Conservation (phyloP, 2,797 vertebrate species). For the Cichlasoma orientale region DNA sequence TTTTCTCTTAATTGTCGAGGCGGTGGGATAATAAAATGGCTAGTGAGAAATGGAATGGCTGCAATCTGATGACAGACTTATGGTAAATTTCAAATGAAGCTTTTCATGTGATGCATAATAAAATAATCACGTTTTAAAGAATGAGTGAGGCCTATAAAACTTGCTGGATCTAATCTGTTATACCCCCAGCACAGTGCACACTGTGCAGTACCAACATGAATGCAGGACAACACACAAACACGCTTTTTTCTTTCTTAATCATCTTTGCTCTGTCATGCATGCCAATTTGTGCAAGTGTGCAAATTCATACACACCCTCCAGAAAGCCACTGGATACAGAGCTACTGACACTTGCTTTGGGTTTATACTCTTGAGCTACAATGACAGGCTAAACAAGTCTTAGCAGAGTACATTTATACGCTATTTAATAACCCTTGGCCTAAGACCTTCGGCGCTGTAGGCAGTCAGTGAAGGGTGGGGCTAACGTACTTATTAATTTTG, state of each 20-base stretch:
- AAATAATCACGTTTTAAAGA: conserved; percentile 55
- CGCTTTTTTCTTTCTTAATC: conserved; percentile 14
- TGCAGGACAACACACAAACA: conserved; percentile 6
- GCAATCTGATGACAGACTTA: conserved; percentile 69
- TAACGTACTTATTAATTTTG: conserved; percentile 53
- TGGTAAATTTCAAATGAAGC: conserved; percentile 57
- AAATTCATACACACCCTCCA: conserved; percentile 8
- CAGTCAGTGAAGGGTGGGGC: conserved; percentile 71
- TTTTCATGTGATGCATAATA: conserved; percentile 65
- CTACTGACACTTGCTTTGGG: conserved; percentile 54
- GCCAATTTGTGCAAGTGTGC: conserved; percentile 19
- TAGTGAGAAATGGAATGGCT: conserved; percentile 48
- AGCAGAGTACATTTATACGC: conserved; percentile 76
- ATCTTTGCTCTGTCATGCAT: conserved; percentile 27
- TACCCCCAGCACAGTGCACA: conserved; percentile 20
- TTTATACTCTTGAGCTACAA: conserved; percentile 63
- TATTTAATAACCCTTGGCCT: conserved; percentile 77
- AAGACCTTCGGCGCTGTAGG: conserved; percentile 77
- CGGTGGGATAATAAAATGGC: conserved; percentile 47
- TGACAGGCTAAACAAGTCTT: conserved; percentile 81
- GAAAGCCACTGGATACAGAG: conserved; percentile 47
- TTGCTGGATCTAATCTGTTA: conserved; percentile 58
- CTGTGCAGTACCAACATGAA: conserved; percentile 36
- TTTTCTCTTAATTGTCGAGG: conserved; percentile 51
- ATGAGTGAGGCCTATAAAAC: conserved; percentile 50